phyloP scores from a whole-genome alignment of 2,113 vertebrate genomes.

The Anseranas semipalmata region DNA sequence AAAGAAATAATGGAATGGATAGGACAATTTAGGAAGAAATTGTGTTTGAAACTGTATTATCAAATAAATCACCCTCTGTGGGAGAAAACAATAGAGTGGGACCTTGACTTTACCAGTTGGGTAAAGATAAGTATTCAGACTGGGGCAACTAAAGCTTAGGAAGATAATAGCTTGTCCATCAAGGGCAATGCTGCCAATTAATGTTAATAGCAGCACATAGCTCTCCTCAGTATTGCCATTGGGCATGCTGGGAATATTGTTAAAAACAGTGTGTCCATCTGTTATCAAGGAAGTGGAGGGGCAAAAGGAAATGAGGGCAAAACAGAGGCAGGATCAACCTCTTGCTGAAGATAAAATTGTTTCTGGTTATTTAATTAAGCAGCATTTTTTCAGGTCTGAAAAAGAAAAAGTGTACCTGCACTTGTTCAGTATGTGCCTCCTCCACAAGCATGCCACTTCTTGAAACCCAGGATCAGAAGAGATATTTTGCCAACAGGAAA shows the following conservation, averaged over 20 bases:
- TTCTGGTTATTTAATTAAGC: constrained; percentile 20
- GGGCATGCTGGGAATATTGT: constrained; percentile 22
- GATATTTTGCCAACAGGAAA: background rate
- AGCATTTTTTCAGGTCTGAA: background rate
- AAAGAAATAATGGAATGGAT: constrained; percentile 67
- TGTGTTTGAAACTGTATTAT: constrained; percentile 69
- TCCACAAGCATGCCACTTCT: accelerated
- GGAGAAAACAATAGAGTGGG: constrained; percentile 55
- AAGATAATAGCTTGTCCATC: constrained; percentile 69
- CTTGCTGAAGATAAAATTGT: background rate
- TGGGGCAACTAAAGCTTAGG: constrained; percentile 39
- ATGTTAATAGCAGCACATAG: constrained; percentile 59
- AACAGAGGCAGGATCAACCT: background rate
- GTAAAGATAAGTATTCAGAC: constrained; percentile 71
- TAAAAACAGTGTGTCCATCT: background rate
- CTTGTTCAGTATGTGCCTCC: background rate
- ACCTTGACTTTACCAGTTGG: constrained; percentile 35
- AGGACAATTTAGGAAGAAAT: constrained; percentile 73
- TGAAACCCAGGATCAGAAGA: background rate
- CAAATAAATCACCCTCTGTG: constrained; percentile 67
- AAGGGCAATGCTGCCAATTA: constrained; percentile 58
- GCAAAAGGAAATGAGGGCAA: background rate
- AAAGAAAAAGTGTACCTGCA: background rate
- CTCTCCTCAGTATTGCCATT: constrained; percentile 27
- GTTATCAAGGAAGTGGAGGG: background rate